phyloP scores from a whole-genome alignment of 1,140 invertebrate genomes.

The Aphaenogaster floridana region DNA sequence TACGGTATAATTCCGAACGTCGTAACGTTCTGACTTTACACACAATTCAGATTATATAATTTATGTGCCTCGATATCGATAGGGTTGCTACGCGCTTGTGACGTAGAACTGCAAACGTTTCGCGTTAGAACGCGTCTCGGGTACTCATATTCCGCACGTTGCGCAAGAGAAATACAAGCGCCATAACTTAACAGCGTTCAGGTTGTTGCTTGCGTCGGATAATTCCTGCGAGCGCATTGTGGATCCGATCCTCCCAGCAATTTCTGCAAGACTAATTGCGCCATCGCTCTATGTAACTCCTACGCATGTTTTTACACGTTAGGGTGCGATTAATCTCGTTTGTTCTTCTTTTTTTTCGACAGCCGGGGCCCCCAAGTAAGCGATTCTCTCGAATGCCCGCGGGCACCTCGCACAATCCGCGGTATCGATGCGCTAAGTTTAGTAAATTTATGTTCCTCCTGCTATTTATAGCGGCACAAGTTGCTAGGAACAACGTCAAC shows the following conservation, averaged over 20 bases:
- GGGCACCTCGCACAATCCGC: background rate
- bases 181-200: conserved; percentile 47
- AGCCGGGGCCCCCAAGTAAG: background rate
- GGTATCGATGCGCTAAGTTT: conserved; percentile 32
- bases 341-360: conserved; percentile 19
- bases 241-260: conserved; percentile 53
- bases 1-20: background rate
- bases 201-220: conserved; percentile 51
- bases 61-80: conserved; percentile 15
- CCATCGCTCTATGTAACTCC: conserved; percentile 58
- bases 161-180: conserved; percentile 31
- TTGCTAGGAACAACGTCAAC: background rate
- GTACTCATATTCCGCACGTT: conserved; percentile 15
- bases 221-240: conserved; percentile 67
- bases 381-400: conserved; percentile 1
- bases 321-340: conserved; percentile 66
- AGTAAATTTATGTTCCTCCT: conserved; percentile 4
- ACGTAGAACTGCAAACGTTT: background rate
- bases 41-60: background rate
- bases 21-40: background rate
- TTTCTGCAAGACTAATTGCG: conserved; percentile 66
- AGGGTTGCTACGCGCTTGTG: background rate
- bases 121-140: background rate
- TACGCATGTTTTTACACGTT: conserved; percentile 66
- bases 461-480: background rate